These are phyloP conservation scores for Bombus cullumanus DNA, from an alignment of 1,140 invertebrate species.

Conservation along the genomic window DNA sequence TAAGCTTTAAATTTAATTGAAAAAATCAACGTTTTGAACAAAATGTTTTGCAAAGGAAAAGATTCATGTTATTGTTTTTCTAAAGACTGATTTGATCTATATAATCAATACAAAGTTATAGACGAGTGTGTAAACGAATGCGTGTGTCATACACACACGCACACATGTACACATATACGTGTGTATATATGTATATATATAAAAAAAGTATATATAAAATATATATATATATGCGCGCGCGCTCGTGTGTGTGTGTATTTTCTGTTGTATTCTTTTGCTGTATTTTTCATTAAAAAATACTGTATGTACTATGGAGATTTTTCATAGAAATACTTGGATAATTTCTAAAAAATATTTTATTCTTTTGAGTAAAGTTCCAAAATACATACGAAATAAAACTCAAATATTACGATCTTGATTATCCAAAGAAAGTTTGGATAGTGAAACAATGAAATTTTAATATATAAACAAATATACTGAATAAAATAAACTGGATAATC, in stretches of 20 bases:
- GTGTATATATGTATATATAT: not conserved
- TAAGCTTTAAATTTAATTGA: not conserved
- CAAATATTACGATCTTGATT: conserved; percentile 15
- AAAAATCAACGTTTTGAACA: not conserved
- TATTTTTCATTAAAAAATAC: conserved; percentile 29
- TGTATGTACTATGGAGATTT: conserved; percentile 18
- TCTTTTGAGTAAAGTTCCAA: not conserved
- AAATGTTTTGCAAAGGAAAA: not conserved
- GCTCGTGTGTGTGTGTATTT: conserved; percentile 12
- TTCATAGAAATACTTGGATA: conserved; percentile 1
- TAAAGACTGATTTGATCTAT: conserved; percentile 4
- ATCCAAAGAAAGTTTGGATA: conserved; percentile 12
- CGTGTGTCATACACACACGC: conserved; percentile 29
- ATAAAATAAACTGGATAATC: conserved; percentile 27
- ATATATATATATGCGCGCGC: too few relatives aligned
- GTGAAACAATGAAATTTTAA: not conserved
- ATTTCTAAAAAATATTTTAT: conserved; percentile 17
- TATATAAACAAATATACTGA: too few relatives aligned
- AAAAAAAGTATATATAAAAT: too few relatives aligned
- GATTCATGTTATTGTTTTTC: conserved; percentile 16
- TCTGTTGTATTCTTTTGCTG: conserved; percentile 50
- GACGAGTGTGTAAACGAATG: conserved; percentile 22
- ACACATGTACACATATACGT: not conserved
- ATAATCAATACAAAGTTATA: conserved; percentile 12
- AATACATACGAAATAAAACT: not conserved